Base-by-base conservation (phyloP, 2,888 invertebrate genomes). In the Hypsopygia costalis region DNA sequence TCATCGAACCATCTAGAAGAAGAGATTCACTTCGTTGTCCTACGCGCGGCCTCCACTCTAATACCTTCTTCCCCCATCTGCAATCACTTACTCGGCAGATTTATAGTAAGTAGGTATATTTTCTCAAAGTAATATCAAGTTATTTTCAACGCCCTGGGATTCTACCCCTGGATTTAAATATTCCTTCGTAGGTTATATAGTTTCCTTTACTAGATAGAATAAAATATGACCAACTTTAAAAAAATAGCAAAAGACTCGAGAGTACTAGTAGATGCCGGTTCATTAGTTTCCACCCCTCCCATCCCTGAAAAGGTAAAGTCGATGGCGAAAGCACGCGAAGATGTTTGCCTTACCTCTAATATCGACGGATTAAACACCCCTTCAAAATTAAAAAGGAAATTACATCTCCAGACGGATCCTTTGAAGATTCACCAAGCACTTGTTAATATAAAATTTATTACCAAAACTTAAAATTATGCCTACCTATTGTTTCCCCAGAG, bases 371-470 rank as follows among this genome's bases (percentile, higher is more conserved):
- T 83, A 87, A 78, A 71, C 81, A 70, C 77, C 76, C 70, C n/a
- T 65, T 62, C 66, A 58, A 73, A 85, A 86, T 83, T 86, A 83
- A 81, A 78, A 61, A 46, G 67, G 75, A 75, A 77, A 82, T 78
- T 74, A 75, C 64, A 55, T 49, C 53, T 58, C 49, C 32, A 52
- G 47, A 47, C 57, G 55, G 44, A 38, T 47, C 51, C 52, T 53
- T 62, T 51, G 55, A 65, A 49, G 49, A 34, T 35, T 38, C 56
- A 58, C 62, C 54, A 59, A 58, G 59, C 62, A 53, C 58, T 76
- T 72, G 75, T 81, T 81, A 76, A 74, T 80, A 79, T 69, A 69
- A 71, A 81, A 85, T 82, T 82, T 85, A 83, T 83, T 78, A 69
- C 69, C 61, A 53, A 62, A 69, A 70, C 67, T 68, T 71, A 75